Conservation (phyloP, 92 coral and sea anemone species). For the Porites divaricata region DNA sequence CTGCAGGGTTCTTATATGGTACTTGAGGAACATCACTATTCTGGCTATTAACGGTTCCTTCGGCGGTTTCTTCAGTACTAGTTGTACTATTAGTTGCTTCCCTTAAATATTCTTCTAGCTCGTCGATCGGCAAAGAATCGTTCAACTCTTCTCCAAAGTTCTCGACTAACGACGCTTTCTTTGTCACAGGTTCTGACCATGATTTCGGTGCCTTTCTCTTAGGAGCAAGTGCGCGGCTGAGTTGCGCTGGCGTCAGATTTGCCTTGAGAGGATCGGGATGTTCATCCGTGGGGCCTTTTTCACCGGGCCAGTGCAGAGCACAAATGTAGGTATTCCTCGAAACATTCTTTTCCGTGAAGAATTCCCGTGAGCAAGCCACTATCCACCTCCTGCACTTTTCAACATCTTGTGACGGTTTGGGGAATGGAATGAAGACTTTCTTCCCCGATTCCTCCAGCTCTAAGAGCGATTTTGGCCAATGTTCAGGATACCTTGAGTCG, state of each 20-base stretch:
- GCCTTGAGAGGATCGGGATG: constrained; percentile 66
- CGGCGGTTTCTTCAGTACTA: constrained; percentile 38
- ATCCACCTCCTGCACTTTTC: constrained; percentile 63
- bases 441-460: constrained; percentile 51
- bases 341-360: constrained; percentile 43
- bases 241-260: constrained; percentile 40
- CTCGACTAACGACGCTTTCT: constrained; percentile 27
- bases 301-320: constrained; percentile 69
- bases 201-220: constrained; percentile 64
- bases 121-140: constrained; percentile 43
- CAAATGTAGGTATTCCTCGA: constrained; percentile 64
- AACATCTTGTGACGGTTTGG: constrained; percentile 58
- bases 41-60: constrained; percentile 23
- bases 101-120: constrained; percentile 27
- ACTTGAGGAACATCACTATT: constrained; percentile 30
- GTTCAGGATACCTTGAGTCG: constrained; percentile 53
- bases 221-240: constrained; percentile 26
- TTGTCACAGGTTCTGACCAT: constrained; percentile 26
- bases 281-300: constrained; percentile 60
- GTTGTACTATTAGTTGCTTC: constrained; percentile 41
- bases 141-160: constrained; percentile 49
- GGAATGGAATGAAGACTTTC: constrained; percentile 60
- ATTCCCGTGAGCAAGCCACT: constrained; percentile 53
- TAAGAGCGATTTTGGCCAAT: constrained; percentile 45
- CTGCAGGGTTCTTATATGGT: constrained; percentile 44